Evolutionary conservation across 2,797 vertebrate species (phyloP), one percentile per base, ranked within the genome.

Genomic region (Halcyon chelicuti): DNA sequence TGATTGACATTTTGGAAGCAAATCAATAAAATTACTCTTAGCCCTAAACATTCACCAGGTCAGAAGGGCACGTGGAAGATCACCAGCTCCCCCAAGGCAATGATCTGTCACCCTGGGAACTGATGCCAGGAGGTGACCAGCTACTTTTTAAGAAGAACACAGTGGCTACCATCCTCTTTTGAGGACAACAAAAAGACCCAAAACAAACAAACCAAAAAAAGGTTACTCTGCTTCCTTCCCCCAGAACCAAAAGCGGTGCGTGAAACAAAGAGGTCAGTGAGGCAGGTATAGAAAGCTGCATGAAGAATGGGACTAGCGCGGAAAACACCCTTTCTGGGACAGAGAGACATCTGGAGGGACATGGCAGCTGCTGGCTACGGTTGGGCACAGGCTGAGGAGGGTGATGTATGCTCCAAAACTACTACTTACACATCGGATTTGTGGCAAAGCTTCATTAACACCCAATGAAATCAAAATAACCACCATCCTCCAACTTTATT

Each of bases 301-400:
- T 0, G 11, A 70, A 60, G 57, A 54, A 49, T 7, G 31, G 23
- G 5, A 49, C 31, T 37, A 70, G 39, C 0, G 2, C 28, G 51
- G 39, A 74, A 68, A 16, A 62, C 10, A 14, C 14, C 15, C 39
- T 5, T 61, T 29, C 49, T 39, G 39, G 23, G 46, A 55, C 57
- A 60, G 55, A 29, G 3, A 39, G 33, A 73, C 82, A 57, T 4
- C 0, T 52, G 26, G 23, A 62, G 57, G 67, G 51, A 78, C 29
- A 4, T 5, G 39, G 33, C 31, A 31, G 63, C 63, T 55, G 21
- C 54, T 67, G 47, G 49, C 35, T 54, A 8, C 3, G 21, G 33
- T 1, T 42, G 37, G 60, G 63, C 67, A 73, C 55, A 42, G 16
- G 39, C 33, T 13, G 63, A 52, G 10, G 35, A 8, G 35, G 19